phyloP scores from a whole-genome alignment of 2,113 vertebrate genomes.

The Meleagris gallopavo region DNA sequence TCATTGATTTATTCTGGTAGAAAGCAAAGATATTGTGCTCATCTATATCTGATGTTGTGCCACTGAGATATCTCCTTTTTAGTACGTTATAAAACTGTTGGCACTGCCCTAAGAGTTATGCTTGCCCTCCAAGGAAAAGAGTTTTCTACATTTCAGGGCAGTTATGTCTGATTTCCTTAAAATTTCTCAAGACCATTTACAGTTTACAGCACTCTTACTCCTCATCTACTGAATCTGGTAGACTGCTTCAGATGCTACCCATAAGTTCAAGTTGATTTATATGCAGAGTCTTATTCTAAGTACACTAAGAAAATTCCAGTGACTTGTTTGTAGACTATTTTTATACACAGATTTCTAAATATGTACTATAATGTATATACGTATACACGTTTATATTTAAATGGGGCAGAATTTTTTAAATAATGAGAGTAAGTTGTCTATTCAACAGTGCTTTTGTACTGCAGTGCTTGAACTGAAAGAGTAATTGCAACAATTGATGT shows the following conservation, averaged over 20 bases:
- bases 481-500: not conserved
- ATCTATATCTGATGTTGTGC: not conserved
- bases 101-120: not conserved
- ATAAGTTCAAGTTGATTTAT: not conserved
- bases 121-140: not conserved
- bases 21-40: slow-evolving; percentile 24
- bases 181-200: not conserved
- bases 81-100: not conserved
- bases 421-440: not conserved
- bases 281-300: not conserved
- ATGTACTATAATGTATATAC: not conserved
- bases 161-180: not conserved
- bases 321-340: not conserved
- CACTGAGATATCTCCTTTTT: not conserved
- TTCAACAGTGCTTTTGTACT: not conserved
- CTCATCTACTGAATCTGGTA: slow-evolving; percentile 25
- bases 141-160: not conserved
- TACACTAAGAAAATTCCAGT: not conserved
- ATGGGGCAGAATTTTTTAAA: not conserved
- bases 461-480: not conserved
- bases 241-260: not conserved
- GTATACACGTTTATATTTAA: fast-evolving
- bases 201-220: not conserved
- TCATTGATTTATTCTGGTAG: slow-evolving; percentile 29
- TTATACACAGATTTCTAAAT: fast-evolving